Base-by-base conservation (phyloP, 1,140 invertebrate genomes). In the Leptinotarsa defecta region DNA sequence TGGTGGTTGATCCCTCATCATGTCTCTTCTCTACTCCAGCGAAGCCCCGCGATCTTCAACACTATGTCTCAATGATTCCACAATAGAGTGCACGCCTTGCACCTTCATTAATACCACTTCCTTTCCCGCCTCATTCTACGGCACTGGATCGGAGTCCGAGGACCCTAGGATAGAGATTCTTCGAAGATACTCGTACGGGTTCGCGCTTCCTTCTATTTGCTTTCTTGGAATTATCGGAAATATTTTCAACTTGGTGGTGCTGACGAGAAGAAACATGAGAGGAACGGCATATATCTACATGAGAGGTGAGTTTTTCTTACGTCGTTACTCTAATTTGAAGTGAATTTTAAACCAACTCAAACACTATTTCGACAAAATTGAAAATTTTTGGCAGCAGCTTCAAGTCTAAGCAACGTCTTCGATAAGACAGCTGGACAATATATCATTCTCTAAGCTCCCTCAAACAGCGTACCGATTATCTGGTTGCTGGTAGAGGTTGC, bases 281-380 rank as follows among this genome's bases (percentile, higher is more conserved):
- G 92, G 92, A n/a, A 91, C 90, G 1, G 92, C 92, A 49, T 94
- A 93, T 83, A 91, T 93, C 80, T 94, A 94, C 81, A 93, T 93
- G 91, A 86, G 91, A 86, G 92, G 92, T 92, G 81, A 90, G 88
- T 57, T 34, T 34, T 8, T 34, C 1, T 34, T 34, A 8, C 8
- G 11, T 34, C 8, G 11, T 34, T 2, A 2, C 34, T 34, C 34
- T 34, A 6, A 34, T 34, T 34, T 34, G 6, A 8, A 34, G 6
- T 34, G 2, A 8, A 34, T 34, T 34, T 11, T 11, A 0, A 34
- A 34, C 27, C 1, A 5, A 1, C 27, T 6, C 27, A 34, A 34
- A 6, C 34, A 34, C 34, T 34, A 34, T 34, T 8, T 8, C 34
- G 34, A 34, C 8, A 11, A 34, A 1, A 8, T 34, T 8, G 6